phyloP scores from a whole-genome alignment of 2,113 vertebrate genomes.

The Sylvietta virens region DNA sequence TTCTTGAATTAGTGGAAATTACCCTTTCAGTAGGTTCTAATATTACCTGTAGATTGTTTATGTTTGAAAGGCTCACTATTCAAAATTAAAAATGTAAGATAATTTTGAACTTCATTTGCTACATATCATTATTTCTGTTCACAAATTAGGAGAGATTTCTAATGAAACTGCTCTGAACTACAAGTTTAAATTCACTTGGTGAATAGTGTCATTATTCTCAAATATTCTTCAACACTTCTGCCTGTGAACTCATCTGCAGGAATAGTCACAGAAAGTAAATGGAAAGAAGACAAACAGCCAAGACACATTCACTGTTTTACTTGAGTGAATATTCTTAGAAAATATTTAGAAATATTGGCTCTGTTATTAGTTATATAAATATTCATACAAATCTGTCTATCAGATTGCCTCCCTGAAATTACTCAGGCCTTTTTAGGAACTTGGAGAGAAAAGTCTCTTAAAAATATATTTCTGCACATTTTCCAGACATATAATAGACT shows the following conservation, averaged over 20 bases:
- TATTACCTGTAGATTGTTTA: conserved; percentile 22
- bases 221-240: conserved; percentile 5
- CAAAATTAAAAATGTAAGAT: neutral
- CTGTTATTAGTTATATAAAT: conserved; percentile 63
- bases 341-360: conserved; percentile 63
- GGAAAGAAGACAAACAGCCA: conserved; percentile 57
- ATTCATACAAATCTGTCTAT: conserved; percentile 55
- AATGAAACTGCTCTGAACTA: neutral
- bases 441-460: conserved; percentile 54
- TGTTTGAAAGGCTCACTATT: neutral
- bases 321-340: conserved; percentile 54
- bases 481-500: conserved; percentile 53
- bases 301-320: conserved; percentile 36
- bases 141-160: neutral
- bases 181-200: neutral
- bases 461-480: conserved; percentile 54
- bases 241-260: conserved; percentile 13
- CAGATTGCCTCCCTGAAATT: conserved; percentile 37
- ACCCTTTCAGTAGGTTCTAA: neutral
- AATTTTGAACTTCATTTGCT: neutral
- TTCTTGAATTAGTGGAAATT: conserved; percentile 23
- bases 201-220: conserved; percentile 17
- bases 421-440: conserved; percentile 46
- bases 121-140: neutral
- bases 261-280: conserved; percentile 31